Evolutionary conservation across 2,888 invertebrate genomes (phyloP), one percentile per base, ranked within the genome.

Genomic region (Junonia oenone): DNA sequence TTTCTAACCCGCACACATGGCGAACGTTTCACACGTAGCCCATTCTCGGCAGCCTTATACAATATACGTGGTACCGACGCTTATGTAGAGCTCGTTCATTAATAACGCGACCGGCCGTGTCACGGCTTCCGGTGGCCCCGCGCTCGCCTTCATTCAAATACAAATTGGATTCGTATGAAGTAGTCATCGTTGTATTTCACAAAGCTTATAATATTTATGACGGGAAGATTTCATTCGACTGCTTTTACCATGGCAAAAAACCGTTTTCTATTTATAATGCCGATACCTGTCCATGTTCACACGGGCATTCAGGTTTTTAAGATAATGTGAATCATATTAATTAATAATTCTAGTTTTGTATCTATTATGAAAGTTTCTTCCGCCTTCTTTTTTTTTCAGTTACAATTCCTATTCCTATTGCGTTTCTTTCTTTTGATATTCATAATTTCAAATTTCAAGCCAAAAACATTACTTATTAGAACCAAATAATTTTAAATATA

Each of bases 101-200:
- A 85, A 83, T 83, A 83, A 83, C 81, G 77, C 75, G 73, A 70
- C 73, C 78, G 81, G 72, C 78, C 76, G 76, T 78, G 78, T 79
- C 81, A 74, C 80, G 81, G 80, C 78, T 87, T 88, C 88, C 88
- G 87, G 83, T 76, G 74, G 66, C 68, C 67, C 62, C 66, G 66
- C 66, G 58, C 62, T 58, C 72, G 68, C 71, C 67, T 71, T 73
- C 78, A 78, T 83, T 82, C 80, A 78, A 82, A 83, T 82, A 79
- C 72, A 74, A 81, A 81, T 81, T 78, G 73, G 77, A 81, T 84
- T 85, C 76, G 82, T 83, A 75, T 72, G 72, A 66, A 76, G 68
- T 64, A 66, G 65, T 65, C 67, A 67, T 64, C 71, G 62, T 71
- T 73, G 60, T 55, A 56, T 67, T 73, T 72, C 69, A 76, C 72